A percentile compares a stretch with the other conserved stretches of the same genome.
Evolutionary conservation across 2,797 vertebrate species (phyloP).

Genomic region (Ceyx erithaca): DNA sequence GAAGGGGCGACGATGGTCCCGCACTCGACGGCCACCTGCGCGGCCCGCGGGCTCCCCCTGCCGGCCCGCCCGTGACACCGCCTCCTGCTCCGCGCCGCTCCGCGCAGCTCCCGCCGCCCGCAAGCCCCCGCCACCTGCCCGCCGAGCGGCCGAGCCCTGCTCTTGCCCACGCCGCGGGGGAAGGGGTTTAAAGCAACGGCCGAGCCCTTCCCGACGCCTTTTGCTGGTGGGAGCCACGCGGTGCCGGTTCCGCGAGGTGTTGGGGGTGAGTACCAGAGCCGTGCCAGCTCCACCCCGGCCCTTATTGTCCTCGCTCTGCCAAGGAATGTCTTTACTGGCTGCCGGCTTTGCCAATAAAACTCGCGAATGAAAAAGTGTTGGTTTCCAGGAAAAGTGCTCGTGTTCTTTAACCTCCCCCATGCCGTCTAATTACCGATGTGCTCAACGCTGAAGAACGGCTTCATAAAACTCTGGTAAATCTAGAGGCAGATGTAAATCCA

Average conservation of each 20-base stretch:
- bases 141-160: too few relatives aligned
- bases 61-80: not conserved
- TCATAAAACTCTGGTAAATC: not conserved
- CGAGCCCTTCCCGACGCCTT: too few relatives aligned
- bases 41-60: conserved; percentile 63
- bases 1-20: not conserved
- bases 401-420: conserved; percentile 60
- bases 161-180: not conserved
- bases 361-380: conserved; percentile 36
- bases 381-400: conserved; percentile 74
- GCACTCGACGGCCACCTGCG: not conserved
- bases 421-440: conserved; percentile 44
- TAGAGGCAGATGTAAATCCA: not conserved
- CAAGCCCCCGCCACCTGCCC: not conserved
- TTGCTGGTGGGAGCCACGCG: not conserved
- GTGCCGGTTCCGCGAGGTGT: not conserved
- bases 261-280: not conserved
- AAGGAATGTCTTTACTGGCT: conserved; percentile 54
- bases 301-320: conserved; percentile 22
- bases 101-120: not conserved
- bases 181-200: not conserved
- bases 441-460: conserved; percentile 1
- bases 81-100: not conserved
- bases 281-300: conserved; percentile 1
- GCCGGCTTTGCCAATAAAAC: conserved; percentile 69